These are phyloP conservation scores for Neogobius melanostomus DNA, from an alignment of 2,113 vertebrate genomes.

Conservation along the genomic window DNA sequence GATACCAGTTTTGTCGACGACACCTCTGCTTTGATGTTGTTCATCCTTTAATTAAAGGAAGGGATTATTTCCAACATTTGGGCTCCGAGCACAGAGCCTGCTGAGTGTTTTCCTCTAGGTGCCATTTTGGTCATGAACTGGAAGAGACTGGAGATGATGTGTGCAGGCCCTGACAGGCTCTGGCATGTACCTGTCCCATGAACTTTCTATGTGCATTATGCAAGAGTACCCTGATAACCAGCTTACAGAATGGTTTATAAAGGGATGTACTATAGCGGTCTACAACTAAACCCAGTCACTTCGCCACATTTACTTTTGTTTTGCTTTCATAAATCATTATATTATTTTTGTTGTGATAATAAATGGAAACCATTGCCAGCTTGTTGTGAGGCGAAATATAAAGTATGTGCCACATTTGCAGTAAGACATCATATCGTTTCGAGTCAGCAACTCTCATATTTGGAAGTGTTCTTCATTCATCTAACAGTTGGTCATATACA, in stretches of 20 bases:
- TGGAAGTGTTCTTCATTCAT: no score
- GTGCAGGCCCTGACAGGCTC: constrained; percentile 56
- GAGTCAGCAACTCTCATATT: no score
- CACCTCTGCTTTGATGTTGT: constrained; percentile 53
- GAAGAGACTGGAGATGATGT: constrained; percentile 42
- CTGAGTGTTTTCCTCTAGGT: constrained; percentile 34
- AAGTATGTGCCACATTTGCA: no score
- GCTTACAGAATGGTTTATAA: background rate
- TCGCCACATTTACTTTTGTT: no score
- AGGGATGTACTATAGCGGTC: no score
- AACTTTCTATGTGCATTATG: constrained; percentile 53
- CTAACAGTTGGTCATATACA: no score
- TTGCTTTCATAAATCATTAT: no score
- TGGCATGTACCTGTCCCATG: constrained; percentile 47
- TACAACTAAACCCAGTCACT: no score
- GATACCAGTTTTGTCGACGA: constrained; percentile 33
- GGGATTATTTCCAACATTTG: constrained; percentile 48
- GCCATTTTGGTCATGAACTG: constrained; percentile 59
- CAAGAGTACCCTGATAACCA: constrained; percentile 38
- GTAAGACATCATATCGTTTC: no score
- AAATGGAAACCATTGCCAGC: no score
- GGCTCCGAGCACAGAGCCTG: constrained; percentile 3
- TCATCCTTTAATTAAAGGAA: constrained; percentile 63
- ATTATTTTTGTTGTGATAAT: no score
- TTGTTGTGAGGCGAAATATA: no score